Evolutionary conservation across 2,888 invertebrate species (phyloP).

Genomic region (Argyresthia albistria): DNA sequence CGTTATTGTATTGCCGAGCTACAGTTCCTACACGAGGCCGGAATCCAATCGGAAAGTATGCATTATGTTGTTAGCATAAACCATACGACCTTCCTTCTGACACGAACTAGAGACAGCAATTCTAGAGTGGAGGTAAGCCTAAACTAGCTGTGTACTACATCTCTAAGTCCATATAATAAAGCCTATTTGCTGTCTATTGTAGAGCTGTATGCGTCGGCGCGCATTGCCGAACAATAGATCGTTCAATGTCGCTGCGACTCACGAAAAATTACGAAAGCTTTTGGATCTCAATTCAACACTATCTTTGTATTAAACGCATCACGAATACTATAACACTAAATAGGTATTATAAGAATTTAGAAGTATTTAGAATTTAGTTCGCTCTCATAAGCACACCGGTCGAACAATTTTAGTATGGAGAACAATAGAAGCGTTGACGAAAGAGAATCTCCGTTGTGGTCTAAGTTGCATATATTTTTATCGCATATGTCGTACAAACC

Average conservation of each 20-base stretch:
- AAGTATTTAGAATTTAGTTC: too few relatives aligned
- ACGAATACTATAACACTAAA: not conserved
- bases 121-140: not conserved
- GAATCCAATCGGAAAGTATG: constrained; percentile 15
- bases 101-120: constrained; percentile 32
- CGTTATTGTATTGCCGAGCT: too few relatives aligned
- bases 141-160: not conserved
- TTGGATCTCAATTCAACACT: constrained; percentile 8
- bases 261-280: constrained; percentile 61
- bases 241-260: constrained; percentile 49
- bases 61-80: constrained; percentile 9
- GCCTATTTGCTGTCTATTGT: not conserved
- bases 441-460: too few relatives aligned
- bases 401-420: too few relatives aligned
- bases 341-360: too few relatives aligned
- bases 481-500: too few relatives aligned
- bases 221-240: constrained; percentile 19
- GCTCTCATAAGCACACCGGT: too few relatives aligned
- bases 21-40: constrained; percentile 8
- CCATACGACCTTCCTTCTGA: constrained; percentile 36
- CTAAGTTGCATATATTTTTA: too few relatives aligned
- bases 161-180: not conserved
- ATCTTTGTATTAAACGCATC: not conserved
- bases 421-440: too few relatives aligned
- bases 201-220: not conserved